These are phyloP conservation scores for Acromyrmex echinatior DNA, from an alignment of 1,140 invertebrate genomes.

Conservation along the genomic window DNA sequence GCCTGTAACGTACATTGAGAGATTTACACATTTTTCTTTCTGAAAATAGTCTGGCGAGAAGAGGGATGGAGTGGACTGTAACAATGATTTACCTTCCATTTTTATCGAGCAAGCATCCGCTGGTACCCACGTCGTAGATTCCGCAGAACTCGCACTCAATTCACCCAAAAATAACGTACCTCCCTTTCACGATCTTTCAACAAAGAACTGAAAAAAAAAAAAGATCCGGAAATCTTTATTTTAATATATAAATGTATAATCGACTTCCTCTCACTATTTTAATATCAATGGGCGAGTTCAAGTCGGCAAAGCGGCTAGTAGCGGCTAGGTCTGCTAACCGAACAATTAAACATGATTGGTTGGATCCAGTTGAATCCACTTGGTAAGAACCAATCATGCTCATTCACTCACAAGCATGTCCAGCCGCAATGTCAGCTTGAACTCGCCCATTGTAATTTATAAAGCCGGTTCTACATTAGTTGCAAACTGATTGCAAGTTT, in stretches of 20 bases:
- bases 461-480: too few relatives aligned
- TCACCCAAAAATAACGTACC: too few relatives aligned
- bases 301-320: too few relatives aligned
- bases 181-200: not conserved
- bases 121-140: not conserved
- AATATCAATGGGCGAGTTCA: not conserved
- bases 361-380: too few relatives aligned
- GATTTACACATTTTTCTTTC: not conserved
- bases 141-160: not conserved
- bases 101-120: not conserved
- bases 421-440: too few relatives aligned
- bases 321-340: too few relatives aligned
- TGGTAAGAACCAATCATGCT: too few relatives aligned
- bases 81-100: constrained; percentile 58
- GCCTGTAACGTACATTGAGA: constrained; percentile 58
- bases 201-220: not conserved
- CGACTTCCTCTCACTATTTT: not conserved
- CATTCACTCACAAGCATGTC: too few relatives aligned
- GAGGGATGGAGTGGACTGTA: not conserved
- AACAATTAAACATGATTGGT: too few relatives aligned
- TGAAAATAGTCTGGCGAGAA: not conserved
- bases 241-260: not conserved
- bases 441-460: too few relatives aligned
- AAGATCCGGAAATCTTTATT: not conserved
- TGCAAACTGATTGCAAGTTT: too few relatives aligned